Evolutionary conservation across 2,888 invertebrate species (phyloP), one percentile per base, ranked within the genome.

Genomic region (Ligdia adustata): DNA sequence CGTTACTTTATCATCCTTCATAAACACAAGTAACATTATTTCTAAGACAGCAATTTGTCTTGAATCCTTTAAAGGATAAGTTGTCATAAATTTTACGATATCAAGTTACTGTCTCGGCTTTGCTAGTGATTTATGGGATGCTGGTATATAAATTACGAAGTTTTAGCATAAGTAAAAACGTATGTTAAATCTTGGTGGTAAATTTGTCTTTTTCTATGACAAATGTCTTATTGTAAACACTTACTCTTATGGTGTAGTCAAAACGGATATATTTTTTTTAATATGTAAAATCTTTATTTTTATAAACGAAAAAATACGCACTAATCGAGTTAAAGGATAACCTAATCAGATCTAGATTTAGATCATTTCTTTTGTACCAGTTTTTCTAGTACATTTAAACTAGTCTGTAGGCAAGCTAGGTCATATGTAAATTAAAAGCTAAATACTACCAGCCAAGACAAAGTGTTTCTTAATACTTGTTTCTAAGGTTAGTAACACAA

Each of bases 41-140:
- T 35, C 18, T 40, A 35, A 31, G 28, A 46, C 9, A 15, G 14
- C 33, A 18, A 46, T 40, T 46, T 46, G 18, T 46, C 34, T 46
- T 40, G 9, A 27, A 34, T 39, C 34, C 29, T 33, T 16, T 2
- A 27, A 9, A 37, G 39, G 33, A 40, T 24, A 29, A 16, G 2
- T 16, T 5, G 16, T 35, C 20, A 41, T 41, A 47, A 37, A 47
- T 41, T 18, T 20, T 32, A 6, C 13, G 37, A 9, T 47, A 41
- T 41, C 47, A 41, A 13, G 37, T 41, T 41, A 35, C 40, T 31
- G 18, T 13, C 14, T 12, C 4, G 4, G 13, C 15, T 40, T 29
- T 40, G 14, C 13, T 26, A 18, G 4, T 41, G 41, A 47, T 47
- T 41, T 47, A 47, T 47, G 13, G 4, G 5, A 18, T 2, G 5